Evolutionary conservation across 2,888 invertebrate species (phyloP).

Genomic region (Caenorhabditis plicata): DNA sequence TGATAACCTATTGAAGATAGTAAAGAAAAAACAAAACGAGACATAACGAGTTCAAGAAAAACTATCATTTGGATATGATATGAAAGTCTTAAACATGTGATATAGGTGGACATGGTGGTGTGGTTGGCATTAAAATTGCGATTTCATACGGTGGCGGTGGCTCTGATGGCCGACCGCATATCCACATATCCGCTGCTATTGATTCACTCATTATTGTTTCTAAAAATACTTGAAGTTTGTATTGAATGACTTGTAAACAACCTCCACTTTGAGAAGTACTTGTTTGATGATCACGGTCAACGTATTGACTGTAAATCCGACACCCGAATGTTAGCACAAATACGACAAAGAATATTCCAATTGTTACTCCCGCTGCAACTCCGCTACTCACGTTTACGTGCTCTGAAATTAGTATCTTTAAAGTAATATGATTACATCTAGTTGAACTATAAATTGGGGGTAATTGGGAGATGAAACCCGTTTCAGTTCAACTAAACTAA

Average conservation of each 20-base stretch:
- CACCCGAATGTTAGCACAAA: conserved; percentile 61
- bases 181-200: conserved; percentile 49
- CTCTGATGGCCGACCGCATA: conserved; percentile 42
- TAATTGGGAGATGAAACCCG: too few relatives aligned
- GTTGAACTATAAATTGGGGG: too few relatives aligned
- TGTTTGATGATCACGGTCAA: conserved; percentile 29
- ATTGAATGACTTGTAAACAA: neutral
- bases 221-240: conserved; percentile 9
- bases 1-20: too few relatives aligned
- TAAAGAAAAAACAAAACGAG: too few relatives aligned
- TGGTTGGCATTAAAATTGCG: conserved; percentile 53
- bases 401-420: too few relatives aligned
- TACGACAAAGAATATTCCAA: conserved; percentile 58
- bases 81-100: conserved; percentile 6
- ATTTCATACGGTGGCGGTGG: conserved; percentile 59
- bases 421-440: too few relatives aligned
- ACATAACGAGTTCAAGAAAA: neutral
- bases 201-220: conserved; percentile 39
- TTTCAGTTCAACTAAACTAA: too few relatives aligned
- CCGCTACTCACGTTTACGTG: conserved; percentile 55
- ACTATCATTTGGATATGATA: neutral
- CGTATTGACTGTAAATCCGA: conserved; percentile 54
- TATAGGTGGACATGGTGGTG: conserved; percentile 15
- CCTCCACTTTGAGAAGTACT: conserved; percentile 9
- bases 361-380: conserved; percentile 59